Evolutionary conservation across 2,797 vertebrate species (phyloP), one percentile per base, ranked within the genome.

Genomic region (Malacoctenus gilli): DNA sequence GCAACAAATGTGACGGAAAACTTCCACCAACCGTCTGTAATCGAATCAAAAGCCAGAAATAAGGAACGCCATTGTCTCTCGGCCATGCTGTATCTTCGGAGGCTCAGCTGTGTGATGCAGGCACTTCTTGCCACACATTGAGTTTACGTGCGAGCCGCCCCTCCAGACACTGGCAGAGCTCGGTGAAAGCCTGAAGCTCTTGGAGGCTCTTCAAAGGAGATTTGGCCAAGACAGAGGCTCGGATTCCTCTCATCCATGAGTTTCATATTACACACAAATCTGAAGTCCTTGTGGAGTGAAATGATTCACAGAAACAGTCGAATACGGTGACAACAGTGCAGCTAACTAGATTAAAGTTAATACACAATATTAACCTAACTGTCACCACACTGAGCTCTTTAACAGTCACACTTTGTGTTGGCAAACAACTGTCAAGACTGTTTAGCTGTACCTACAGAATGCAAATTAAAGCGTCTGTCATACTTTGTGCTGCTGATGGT

Each of bases 211-310:
- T 47, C 91, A 28, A 91, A 60, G 82, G 75, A 1, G 87, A 92
- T 44, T 63, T 92, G 68, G 79, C 83, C 22, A 86, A 69, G 25
- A 72, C 79, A 2, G 89, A 92, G 73, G 72, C 66, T 59, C 91
- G 87, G 79, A 92, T 93, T 71, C 78, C 84, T 8, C 90, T 92
- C 57, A 91, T 94, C 58, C 91, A 92, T 0, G 89, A 95, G 77
- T 94, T 93, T 65, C 58, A 83, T 80, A 88, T 92, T 50, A 81
- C 89, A 22, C 85, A 91, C 57, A 92, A 92, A 74, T 90, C 90
- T 0, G 87, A 93, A 55, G 83, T 92, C 65, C 41, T 72, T 0
- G 82, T 90, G 18, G 84, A 53, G 15, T n/a, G n/a, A 23, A 37
- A 18, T 58, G 21, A 67, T 34, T 21, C 49, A 31, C 62, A 28